phyloP scores from a whole-genome alignment of 2,797 vertebrate species.

The Epinephelus malabaricus region DNA sequence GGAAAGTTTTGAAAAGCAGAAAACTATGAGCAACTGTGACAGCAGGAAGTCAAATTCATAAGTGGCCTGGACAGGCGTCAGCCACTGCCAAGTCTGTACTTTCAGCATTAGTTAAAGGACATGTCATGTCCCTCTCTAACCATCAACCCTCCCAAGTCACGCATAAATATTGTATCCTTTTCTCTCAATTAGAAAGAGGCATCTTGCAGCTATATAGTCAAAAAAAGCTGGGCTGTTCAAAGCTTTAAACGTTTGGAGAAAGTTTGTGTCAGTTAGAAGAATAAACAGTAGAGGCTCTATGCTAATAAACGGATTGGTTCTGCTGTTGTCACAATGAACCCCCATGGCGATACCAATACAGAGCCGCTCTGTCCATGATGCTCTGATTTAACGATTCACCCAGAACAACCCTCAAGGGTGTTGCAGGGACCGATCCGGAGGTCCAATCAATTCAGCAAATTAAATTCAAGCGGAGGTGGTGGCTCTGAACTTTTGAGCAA shows the following conservation, averaged over 20 bases:
- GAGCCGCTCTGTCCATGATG: slow-evolving; percentile 52
- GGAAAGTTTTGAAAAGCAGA: slow-evolving; percentile 33
- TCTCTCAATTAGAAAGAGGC: slow-evolving; percentile 30
- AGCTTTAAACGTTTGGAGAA: slow-evolving; percentile 21
- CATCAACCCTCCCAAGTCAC: slow-evolving; percentile 32
- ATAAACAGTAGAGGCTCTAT: slow-evolving; percentile 39
- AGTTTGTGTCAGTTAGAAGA: slow-evolving; percentile 41
- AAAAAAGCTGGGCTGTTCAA: slow-evolving; percentile 4
- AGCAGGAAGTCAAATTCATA: slow-evolving; percentile 13
- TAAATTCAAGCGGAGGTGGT: slow-evolving; percentile 59
- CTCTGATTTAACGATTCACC: slow-evolving; percentile 64
- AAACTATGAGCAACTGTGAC: background rate
- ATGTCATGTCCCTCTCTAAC: slow-evolving; percentile 39
- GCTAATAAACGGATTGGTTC: slow-evolving; percentile 60
- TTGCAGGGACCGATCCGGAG: slow-evolving; percentile 50
- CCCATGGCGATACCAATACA: slow-evolving; percentile 47
- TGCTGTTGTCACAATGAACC: slow-evolving; percentile 54
- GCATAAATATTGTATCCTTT: slow-evolving; percentile 66
- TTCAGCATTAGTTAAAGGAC: slow-evolving; percentile 52
- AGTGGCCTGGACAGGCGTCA: slow-evolving; percentile 42
- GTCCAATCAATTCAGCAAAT: slow-evolving; percentile 80
- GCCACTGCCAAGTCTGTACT: slow-evolving; percentile 24
- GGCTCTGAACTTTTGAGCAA: slow-evolving; percentile 65
- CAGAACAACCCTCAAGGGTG: slow-evolving; percentile 60
- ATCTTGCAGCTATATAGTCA: background rate